Conservation (phyloP, 2,113 vertebrate species). For the Callopanchax toddi region DNA sequence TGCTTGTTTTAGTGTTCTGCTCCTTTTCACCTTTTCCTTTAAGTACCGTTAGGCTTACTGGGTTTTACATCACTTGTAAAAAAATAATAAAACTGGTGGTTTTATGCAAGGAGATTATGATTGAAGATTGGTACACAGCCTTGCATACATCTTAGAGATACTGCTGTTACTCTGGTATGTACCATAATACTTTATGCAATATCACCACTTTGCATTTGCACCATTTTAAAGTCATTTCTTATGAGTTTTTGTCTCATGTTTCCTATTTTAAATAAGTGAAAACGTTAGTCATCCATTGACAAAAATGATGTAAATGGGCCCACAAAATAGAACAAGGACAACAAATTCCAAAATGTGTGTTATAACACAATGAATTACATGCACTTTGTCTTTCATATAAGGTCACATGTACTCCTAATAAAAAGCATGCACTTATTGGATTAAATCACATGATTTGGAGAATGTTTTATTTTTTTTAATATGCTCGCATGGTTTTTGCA, state of each 20-base stretch:
- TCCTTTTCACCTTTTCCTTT: conserved; percentile 43
- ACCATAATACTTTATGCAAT: background rate
- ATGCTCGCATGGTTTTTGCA: background rate
- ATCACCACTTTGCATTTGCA: background rate
- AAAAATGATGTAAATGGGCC: no score
- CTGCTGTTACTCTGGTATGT: background rate
- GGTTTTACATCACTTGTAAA: conserved; percentile 45
- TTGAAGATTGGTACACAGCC: background rate
- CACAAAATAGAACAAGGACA: no score
- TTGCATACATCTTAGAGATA: background rate
- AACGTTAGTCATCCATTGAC: no score
- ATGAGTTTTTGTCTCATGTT: no score
- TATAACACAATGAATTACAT: background rate
- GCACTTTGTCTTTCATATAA: background rate
- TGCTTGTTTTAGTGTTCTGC: background rate
- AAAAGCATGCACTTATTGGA: no score
- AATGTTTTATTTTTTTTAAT: no score
- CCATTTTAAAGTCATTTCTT: no score
- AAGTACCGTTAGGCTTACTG: conserved; percentile 18
- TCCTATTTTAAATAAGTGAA: no score
- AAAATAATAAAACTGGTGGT: conserved; percentile 29
- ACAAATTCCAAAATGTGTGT: background rate
- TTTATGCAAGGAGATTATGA: background rate
- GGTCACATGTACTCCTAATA: no score
- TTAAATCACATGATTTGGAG: no score